A percentile compares a stretch with the other conserved stretches of the same genome.
phyloP scores from a whole-genome alignment of 2,888 invertebrate species.

The Ophioninae sp. region DNA sequence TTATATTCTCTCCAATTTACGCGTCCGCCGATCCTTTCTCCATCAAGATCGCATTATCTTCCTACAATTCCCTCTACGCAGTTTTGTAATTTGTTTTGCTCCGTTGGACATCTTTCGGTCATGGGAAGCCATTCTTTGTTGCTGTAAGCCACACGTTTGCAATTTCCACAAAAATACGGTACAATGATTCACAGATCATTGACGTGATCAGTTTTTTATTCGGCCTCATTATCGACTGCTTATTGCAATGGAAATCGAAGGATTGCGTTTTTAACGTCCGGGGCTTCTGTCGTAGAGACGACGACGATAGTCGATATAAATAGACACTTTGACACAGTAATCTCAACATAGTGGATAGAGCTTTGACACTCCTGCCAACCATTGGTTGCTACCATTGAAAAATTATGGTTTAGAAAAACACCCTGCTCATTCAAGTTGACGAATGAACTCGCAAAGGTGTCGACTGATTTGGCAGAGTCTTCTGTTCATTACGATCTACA shows the following conservation, averaged over 20 bases:
- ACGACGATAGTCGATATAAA: slow-evolving; percentile 54
- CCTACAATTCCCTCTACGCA: not conserved
- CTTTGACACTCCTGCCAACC: not conserved
- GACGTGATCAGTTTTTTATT: not conserved
- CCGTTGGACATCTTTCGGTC: not conserved
- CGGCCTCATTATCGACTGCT: not conserved
- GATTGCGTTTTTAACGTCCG: slow-evolving; percentile 27
- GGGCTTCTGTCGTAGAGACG: slow-evolving; percentile 30
- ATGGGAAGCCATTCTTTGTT: not conserved
- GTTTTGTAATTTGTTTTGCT: not conserved
- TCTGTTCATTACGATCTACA: not conserved
- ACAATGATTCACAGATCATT: not conserved
- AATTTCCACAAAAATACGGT: slow-evolving; percentile 6
- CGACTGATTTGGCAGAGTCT: not conserved
- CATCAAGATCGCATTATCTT: not conserved
- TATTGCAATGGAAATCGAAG: slow-evolving; percentile 17
- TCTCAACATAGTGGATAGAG: slow-evolving; percentile 57
- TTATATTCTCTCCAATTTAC: not conserved
- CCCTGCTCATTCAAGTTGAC: not conserved
- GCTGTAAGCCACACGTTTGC: not conserved
- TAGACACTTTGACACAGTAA: slow-evolving; percentile 63
- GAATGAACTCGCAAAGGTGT: not conserved
- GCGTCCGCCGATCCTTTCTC: not conserved
- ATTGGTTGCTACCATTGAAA: not conserved
- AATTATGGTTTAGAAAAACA: not conserved